These are phyloP conservation scores for Drosophila anomalata DNA, from an alignment of 2,888 invertebrate genomes.

Conservation along the genomic window DNA sequence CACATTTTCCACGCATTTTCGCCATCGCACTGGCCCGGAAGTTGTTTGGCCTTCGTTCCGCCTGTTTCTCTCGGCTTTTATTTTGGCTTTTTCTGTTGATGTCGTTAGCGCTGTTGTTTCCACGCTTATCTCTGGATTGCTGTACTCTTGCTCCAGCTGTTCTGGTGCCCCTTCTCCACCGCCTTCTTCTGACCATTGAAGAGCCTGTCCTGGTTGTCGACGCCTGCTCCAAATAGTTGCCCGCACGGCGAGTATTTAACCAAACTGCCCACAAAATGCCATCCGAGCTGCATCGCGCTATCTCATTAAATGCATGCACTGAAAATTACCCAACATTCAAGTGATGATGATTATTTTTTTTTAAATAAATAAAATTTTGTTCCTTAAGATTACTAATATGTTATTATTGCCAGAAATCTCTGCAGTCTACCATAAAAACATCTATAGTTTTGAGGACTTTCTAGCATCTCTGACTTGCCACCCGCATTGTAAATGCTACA, in stretches of 20 bases:
- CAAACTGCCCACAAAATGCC: slow-evolving; percentile 68
- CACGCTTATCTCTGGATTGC: slow-evolving; percentile 55
- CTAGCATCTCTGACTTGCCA: slow-evolving; percentile 8
- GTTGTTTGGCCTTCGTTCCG: slow-evolving; percentile 43
- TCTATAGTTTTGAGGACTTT: neutral
- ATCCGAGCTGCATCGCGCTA: slow-evolving; percentile 52
- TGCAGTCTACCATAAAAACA: too few species aligned
- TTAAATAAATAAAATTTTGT: neutral
- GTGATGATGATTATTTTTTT: slow-evolving; percentile 5
- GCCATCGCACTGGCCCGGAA: slow-evolving; percentile 40
- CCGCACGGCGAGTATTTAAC: slow-evolving; percentile 37
- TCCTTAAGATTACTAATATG: too few species aligned
- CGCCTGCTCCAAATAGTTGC: slow-evolving; percentile 26
- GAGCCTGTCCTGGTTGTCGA: slow-evolving; percentile 24
- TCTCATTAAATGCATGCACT: slow-evolving; percentile 72
- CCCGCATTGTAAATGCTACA: neutral
- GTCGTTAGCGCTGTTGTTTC: slow-evolving; percentile 51
- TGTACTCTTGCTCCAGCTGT: slow-evolving; percentile 15
- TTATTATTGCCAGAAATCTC: too few species aligned
- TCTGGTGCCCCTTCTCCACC: neutral
- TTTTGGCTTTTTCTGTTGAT: slow-evolving; percentile 30
- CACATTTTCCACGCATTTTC: slow-evolving; percentile 75
- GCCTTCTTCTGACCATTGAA: slow-evolving; percentile 23
- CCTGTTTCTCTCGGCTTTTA: slow-evolving; percentile 15
- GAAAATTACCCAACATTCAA: slow-evolving; percentile 26